Evolutionary conservation across 2,888 invertebrate species (phyloP).

Genomic region (Coenonympha arcania): DNA sequence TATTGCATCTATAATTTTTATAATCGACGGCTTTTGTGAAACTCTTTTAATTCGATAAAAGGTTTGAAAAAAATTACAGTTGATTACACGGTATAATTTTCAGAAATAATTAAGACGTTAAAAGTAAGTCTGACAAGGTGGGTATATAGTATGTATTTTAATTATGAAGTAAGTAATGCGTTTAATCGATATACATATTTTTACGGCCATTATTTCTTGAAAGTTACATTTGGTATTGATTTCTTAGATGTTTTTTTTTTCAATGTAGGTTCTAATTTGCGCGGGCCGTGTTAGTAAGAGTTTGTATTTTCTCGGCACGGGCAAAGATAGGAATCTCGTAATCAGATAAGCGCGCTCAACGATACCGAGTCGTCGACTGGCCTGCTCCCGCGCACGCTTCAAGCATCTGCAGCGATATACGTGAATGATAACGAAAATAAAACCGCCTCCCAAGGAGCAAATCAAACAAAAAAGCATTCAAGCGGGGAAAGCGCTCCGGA

Average conservation of each 20-base stretch:
- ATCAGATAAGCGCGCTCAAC: constrained; percentile 53
- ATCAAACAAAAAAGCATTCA: constrained; percentile 36
- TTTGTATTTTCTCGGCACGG: neutral
- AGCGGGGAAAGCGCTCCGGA: constrained; percentile 7
- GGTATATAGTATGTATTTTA: too few species aligned
- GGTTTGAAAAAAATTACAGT: too few species aligned
- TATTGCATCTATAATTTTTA: too few species aligned
- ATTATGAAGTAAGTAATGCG: too few species aligned
- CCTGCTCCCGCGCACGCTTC: constrained; percentile 49
- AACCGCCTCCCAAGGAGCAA: constrained; percentile 56
- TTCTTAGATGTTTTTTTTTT: neutral
- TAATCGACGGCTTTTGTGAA: too few species aligned
- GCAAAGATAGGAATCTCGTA: constrained; percentile 23
- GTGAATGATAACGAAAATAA: constrained; percentile 68
- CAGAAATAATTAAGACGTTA: too few species aligned
- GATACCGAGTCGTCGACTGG: constrained; percentile 56
- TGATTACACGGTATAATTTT: too few species aligned
- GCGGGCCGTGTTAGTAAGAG: neutral
- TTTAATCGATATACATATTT: too few species aligned
- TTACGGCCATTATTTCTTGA: neutral
- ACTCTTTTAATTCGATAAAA: too few species aligned
- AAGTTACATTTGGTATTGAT: neutral
- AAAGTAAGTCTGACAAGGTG: too few species aligned
- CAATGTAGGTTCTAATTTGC: too few species aligned
- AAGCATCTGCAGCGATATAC: constrained; percentile 49